phyloP scores from a whole-genome alignment of 2,113 vertebrate genomes.

The Upupa epops region DNA sequence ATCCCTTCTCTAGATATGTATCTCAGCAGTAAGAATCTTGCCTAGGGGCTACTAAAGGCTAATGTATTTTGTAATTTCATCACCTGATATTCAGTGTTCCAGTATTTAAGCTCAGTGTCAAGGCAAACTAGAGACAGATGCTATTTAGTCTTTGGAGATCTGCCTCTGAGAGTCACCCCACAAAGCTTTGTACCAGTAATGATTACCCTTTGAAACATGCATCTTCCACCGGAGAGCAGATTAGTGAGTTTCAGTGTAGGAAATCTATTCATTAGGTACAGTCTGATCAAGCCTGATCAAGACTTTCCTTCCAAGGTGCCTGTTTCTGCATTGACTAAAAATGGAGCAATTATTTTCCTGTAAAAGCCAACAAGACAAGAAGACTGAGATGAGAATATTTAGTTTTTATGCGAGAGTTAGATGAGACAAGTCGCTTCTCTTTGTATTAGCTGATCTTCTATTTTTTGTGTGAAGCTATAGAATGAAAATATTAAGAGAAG shows the following conservation, averaged over 20 bases:
- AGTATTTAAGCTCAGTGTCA: neutral
- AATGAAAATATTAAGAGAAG: neutral
- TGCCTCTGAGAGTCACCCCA: neutral
- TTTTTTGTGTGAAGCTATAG: neutral
- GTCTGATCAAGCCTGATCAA: neutral
- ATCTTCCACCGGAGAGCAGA: neutral
- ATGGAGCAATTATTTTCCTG: neutral
- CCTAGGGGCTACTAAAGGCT: neutral
- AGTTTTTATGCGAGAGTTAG: no score
- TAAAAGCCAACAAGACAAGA: no score
- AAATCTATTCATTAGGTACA: neutral
- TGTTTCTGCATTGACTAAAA: neutral
- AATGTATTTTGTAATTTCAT: neutral
- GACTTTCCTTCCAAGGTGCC: neutral
- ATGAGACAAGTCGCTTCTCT: neutral
- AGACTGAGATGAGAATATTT: neutral
- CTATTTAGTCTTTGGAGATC: neutral
- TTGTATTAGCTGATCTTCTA: neutral
- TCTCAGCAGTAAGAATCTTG: conserved; percentile 23
- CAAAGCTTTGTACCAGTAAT: neutral
- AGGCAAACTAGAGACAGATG: neutral
- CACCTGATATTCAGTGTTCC: neutral
- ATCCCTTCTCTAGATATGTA: neutral
- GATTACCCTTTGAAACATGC: neutral
- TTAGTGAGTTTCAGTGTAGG: neutral